Base-by-base conservation (phyloP, 1,140 invertebrate genomes). In the Homarus americanus region DNA sequence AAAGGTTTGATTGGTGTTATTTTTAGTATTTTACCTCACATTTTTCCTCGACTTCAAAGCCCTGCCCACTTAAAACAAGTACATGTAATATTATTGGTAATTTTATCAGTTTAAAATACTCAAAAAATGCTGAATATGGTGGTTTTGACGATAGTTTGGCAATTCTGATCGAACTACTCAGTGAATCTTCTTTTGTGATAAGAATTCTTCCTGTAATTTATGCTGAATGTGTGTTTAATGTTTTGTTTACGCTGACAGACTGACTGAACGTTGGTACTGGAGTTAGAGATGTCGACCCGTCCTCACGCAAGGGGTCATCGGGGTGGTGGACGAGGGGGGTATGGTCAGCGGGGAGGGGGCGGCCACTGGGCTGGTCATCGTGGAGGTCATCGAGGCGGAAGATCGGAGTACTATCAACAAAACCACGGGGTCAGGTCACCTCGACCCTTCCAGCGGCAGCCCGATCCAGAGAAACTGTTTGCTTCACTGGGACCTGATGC, bases 401-500 rank as follows among this genome's bases (percentile, higher is more conserved):
- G 88, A 15, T 17, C 72, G 7, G 88, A 90, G 28, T 90, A 78
- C 34, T 44, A 88, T 58, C 86, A 80, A 5, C 75, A 76, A 32
- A 72, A 87, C 20, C 40, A 75, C 20, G 75, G 79, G n/a, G 66
- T 78, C 7, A 41, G 82, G 10, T 83, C 80, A 32, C 80, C 80
- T 0, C 69, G 82, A 24, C 72, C 80, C 0, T 49, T n/a, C 9
- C 72, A 72, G 24, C 72, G 82, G n/a, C 88, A 83, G 9, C 32
- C 66, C 34, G 88, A 90, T 63, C 88, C 80, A 7, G 88, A 83
- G 72, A 90, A 90, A 69, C 72, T 90, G 10, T 28, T 90, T 49
- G 88, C 88, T 34, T 83, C 80, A 41, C 69, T 90, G 44, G 88
- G 88, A 32, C 88, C 88, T 44, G 88, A 90, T 36, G 88, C 88